Evolutionary conservation across 2,797 vertebrate genomes (phyloP), one percentile per base, ranked within the genome.

Genomic region (Acipenser oxyrinchus): DNA sequence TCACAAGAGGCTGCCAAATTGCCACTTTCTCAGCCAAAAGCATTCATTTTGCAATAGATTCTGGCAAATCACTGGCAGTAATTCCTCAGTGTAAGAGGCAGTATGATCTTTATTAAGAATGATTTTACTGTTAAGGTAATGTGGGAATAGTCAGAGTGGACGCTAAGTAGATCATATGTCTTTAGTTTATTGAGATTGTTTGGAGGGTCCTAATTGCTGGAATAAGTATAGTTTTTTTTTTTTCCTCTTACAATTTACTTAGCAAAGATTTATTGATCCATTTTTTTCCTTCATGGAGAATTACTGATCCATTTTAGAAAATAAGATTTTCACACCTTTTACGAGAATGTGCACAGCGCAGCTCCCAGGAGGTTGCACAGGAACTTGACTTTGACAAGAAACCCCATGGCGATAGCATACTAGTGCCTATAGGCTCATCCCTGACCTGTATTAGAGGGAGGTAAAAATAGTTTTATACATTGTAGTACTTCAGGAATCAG

Each of bases 221-320:
- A 37, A 87, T 91, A 86, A 87, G 91, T 92, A 92, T 93, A 83
- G 82, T 91, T 92, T 79, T 94, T 91, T 93, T 79, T 94, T 91
- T 93, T 92, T 91, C 89, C 90, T 93, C 37, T 93, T 93, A 95
- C 93, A 97, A 98, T 98, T 94, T 96, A 94, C 90, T 98, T 97
- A 98, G 93, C 92, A 98, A 94, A 94, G 96, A 97, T 98, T 97
- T 98, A 98, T 98, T 78, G 94, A 98, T 96, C 89, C 84, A 79
- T 81, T 91, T 91, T 92, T 86, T 90, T 91, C 90, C 92, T 94
- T 97, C 93, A 88, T 93, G 91, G 90, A 95, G 93, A 96, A 96
- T 98, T 95, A 95, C 93, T 88, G 87, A 94, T 95, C 94, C 93
- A 94, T 96, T 97, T 97, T 96, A 93, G 95, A 95, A 97, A 98